These are phyloP conservation scores for Accipiter cooperii DNA, from an alignment of 2,113 vertebrate species.

Conservation along the genomic window DNA sequence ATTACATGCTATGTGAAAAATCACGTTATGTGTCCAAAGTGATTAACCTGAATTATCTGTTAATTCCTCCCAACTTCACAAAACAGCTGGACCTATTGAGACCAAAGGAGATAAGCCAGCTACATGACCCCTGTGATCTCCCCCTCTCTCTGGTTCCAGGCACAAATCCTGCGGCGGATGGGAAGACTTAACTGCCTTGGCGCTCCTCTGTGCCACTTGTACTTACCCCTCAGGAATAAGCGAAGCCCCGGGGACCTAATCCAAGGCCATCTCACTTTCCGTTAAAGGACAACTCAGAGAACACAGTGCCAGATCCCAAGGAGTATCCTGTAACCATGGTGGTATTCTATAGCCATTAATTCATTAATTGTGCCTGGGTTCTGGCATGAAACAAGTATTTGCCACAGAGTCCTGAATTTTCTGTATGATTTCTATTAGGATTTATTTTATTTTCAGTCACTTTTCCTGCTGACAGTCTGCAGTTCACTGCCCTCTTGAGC, in stretches of 20 bases:
- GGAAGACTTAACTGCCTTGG: not conserved
- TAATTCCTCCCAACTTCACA: constrained; percentile 21
- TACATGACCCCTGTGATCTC: not conserved
- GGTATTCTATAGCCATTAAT: not conserved
- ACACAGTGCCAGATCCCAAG: not conserved
- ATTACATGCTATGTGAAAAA: not conserved
- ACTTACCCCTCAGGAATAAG: not conserved
- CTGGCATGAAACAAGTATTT: not conserved
- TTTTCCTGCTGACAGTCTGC: not conserved
- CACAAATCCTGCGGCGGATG: not conserved
- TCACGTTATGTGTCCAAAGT: not conserved
- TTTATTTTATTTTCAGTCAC: not conserved
- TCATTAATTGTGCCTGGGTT: not conserved
- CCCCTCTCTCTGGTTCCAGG: not conserved
- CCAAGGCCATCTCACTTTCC: not conserved
- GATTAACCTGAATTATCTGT: not conserved
- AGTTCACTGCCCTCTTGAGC: no score
- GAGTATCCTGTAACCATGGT: not conserved
- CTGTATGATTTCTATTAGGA: not conserved
- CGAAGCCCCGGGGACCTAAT: not conserved
- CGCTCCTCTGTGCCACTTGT: not conserved
- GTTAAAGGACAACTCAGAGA: not conserved
- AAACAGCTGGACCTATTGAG: not conserved
- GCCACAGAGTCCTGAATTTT: not conserved
- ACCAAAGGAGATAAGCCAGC: not conserved